A percentile compares a stretch with the other conserved stretches of the same genome.
phyloP scores from a whole-genome alignment of 2,888 invertebrate genomes.

The Anthrax anthrax region DNA sequence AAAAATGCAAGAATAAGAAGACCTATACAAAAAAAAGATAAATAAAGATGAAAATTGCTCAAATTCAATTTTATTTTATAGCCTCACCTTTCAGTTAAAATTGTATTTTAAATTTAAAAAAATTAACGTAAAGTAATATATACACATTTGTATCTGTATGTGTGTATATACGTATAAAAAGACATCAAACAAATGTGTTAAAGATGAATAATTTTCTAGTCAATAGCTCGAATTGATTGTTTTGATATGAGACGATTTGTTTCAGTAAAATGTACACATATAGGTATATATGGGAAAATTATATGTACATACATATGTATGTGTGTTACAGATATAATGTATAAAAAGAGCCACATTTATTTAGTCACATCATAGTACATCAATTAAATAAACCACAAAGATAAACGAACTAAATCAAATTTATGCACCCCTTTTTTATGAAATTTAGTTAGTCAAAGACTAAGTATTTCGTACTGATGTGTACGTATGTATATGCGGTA shows the following conservation, averaged over 20 bases:
- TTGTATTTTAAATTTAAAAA: too few relatives aligned
- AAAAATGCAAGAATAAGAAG: too few relatives aligned
- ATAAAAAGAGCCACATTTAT: background rate
- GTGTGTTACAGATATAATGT: background rate
- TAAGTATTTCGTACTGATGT: background rate
- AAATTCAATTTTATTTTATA: too few relatives aligned
- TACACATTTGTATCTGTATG: too few relatives aligned
- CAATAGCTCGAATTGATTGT: background rate
- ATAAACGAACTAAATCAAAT: slow-evolving; percentile 9
- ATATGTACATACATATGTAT: background rate
- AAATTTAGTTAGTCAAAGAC: slow-evolving; percentile 1
- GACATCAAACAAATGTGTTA: background rate
- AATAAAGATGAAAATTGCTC: too few relatives aligned
- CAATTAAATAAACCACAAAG: slow-evolving; percentile 8
- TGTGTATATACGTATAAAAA: too few relatives aligned
- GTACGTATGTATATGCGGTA: too few relatives aligned
- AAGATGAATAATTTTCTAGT: background rate
- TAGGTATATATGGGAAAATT: too few relatives aligned
- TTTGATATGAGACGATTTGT: background rate
- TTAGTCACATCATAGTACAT: background rate
- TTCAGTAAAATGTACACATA: too few relatives aligned
- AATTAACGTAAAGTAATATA: too few relatives aligned
- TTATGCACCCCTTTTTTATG: slow-evolving; percentile 4
- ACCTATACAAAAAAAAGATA: too few relatives aligned
- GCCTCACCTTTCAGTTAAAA: too few relatives aligned